These are phyloP conservation scores for Archips crataeganus DNA, from an alignment of 2,888 invertebrate species.

Conservation along the genomic window DNA sequence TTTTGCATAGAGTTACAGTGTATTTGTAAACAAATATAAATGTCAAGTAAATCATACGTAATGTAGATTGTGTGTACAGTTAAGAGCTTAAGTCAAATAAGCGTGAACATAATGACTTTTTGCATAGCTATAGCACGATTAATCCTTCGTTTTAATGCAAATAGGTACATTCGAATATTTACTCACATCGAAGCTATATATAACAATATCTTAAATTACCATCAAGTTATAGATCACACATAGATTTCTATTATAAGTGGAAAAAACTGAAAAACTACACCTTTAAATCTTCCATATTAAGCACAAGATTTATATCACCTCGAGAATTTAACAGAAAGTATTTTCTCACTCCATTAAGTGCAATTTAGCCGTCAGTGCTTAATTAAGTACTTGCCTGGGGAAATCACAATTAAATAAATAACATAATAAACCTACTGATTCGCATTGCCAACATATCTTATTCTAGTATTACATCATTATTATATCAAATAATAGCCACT, in stretches of 20 bases:
- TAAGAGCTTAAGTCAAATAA: neutral
- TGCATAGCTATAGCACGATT: too few species aligned
- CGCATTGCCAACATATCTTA: slow-evolving; percentile 17
- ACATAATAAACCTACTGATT: slow-evolving; percentile 13
- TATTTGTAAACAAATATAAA: neutral
- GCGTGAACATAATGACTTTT: too few species aligned
- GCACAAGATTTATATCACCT: slow-evolving; percentile 7
- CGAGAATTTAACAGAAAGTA: slow-evolving; percentile 45
- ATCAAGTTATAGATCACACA: too few species aligned
- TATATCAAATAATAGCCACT: too few species aligned
- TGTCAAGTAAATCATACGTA: neutral
- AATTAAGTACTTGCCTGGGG: slow-evolving; percentile 27
- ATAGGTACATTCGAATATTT: too few species aligned
- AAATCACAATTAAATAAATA: slow-evolving; percentile 32
- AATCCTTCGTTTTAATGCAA: too few species aligned
- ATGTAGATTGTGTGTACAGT: too few species aligned
- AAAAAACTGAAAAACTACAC: neutral
- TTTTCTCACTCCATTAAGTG: slow-evolving; percentile 50
- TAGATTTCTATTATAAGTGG: too few species aligned
- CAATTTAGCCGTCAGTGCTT: slow-evolving; percentile 46
- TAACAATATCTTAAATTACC: too few species aligned
- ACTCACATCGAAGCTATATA: too few species aligned
- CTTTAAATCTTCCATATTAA: neutral
- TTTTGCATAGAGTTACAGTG: slow-evolving; percentile 7
- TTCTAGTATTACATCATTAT: neutral